phyloP scores from a whole-genome alignment of 2,113 vertebrate species.

The Clinocottus analis region DNA sequence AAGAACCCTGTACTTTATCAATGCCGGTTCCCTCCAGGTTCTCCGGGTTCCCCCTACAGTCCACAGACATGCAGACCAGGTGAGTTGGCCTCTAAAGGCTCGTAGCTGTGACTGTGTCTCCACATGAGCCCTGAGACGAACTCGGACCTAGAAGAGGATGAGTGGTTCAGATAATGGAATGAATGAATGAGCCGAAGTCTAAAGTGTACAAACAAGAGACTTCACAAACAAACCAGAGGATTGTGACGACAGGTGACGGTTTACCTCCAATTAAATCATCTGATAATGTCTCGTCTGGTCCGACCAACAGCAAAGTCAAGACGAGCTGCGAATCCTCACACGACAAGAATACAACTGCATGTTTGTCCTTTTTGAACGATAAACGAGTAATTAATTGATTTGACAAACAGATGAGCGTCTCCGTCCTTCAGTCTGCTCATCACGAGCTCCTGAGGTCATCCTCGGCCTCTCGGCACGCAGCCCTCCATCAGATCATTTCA shows the following conservation, averaged over 20 bases:
- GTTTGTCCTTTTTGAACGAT: neutral
- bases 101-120: no score
- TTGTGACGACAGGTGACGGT: neutral
- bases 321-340: neutral
- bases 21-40: no score
- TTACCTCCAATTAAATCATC: neutral
- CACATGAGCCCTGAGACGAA: no score
- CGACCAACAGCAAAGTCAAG: neutral
- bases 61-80: no score
- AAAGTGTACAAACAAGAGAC: neutral
- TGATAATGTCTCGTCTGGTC: neutral
- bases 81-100: no score
- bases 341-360: neutral
- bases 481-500: constrained; percentile 41
- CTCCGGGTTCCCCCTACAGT: no score
- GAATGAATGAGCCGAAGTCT: neutral
- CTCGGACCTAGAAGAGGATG: no score
- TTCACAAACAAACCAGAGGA: neutral
- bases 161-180: no score
- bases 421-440: no score
- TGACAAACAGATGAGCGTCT: no score
- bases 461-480: constrained; percentile 24
- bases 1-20: no score
- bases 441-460: no score
- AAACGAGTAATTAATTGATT: neutral